Evolutionary conservation across 2,888 invertebrate species (phyloP).

Genomic region (Apotomis betuletana): DNA sequence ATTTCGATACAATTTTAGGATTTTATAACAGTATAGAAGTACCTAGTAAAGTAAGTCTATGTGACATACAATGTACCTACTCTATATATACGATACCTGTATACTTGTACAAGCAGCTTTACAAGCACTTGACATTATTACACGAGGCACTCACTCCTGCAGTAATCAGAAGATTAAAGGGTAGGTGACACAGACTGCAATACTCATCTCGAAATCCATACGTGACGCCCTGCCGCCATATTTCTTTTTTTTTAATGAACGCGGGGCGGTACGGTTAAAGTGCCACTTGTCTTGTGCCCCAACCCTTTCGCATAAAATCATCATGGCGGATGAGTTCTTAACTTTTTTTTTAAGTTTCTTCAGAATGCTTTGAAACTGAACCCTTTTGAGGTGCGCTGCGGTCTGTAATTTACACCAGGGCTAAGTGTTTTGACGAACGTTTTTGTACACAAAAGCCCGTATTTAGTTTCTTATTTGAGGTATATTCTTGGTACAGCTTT

Average conservation of each 20-base stretch:
- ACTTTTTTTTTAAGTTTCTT: slow-evolving; percentile 68
- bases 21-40: too few relatives aligned
- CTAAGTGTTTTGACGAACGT: slow-evolving; percentile 58
- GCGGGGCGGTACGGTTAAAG: slow-evolving; percentile 77
- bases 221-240: slow-evolving; percentile 61
- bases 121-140: slow-evolving; percentile 33
- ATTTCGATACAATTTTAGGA: too few relatives aligned
- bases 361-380: slow-evolving; percentile 73
- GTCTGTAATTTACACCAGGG: slow-evolving; percentile 76
- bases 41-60: too few relatives aligned
- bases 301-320: slow-evolving; percentile 76
- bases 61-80: too few relatives aligned
- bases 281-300: slow-evolving; percentile 71
- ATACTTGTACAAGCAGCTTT: neutral
- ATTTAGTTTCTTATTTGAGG: slow-evolving; percentile 21
- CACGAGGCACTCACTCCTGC: slow-evolving; percentile 19
- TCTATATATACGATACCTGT: neutral
- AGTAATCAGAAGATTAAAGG: slow-evolving; percentile 75
- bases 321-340: slow-evolving; percentile 76
- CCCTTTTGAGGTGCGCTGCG: slow-evolving; percentile 67
- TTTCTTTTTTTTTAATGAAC: slow-evolving; percentile 63
- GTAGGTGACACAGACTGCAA: slow-evolving; percentile 54
- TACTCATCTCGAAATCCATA: slow-evolving; percentile 49
- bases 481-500: slow-evolving; percentile 9
- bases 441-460: slow-evolving; percentile 40